Base-by-base conservation (phyloP, 2,113 vertebrate species). In the Gracilinanus agilis region DNA sequence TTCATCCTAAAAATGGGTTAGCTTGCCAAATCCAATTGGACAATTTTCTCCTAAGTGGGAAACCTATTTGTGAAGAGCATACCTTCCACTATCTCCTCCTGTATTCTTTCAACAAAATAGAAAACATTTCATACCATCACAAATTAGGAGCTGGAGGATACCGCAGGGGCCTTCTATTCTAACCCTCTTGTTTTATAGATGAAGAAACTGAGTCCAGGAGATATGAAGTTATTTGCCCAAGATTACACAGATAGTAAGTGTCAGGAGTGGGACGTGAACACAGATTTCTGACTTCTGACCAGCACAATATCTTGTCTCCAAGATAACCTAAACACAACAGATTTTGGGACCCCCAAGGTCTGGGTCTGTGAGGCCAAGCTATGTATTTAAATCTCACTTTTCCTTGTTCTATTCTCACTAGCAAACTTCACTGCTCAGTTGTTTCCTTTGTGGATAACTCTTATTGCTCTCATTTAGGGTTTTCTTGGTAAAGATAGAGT, bases 41-140 rank as follows among this genome's bases (percentile, higher is more conserved):
- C 55, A 89, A 9, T 89, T 54, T 94, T 93, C 90, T 96, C 53
- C 92, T 89, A 94, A 91, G 34, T 88, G 95, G 91, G 90, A 16
- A 91, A 94, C 53, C 13, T 53, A 89, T 94, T 55, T 55, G 83
- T 55, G 92, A 89, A 54, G 24, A 54, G 58, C 91, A 91, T 88
- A 53, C 55, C 56, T 49, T 24, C 61, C 54, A 53, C 23, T 90
- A 56, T 34, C 27, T 49, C 24, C 54, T 90, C 89, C 54, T 44
- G 58, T 58, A 44, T 27, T 29, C 58, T 90, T n/a, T 83, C 23
- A 25, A 90, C 88, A 83, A 94, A 91, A 96, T 44, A 34, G 8
- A n/a, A 93, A 54, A 16, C 8, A 88, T 53, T 88, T 53, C 0
- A 8, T 23, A 40, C 2, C 67, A 83, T 83, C 19, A 83, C 67